Evolutionary conservation across 2,888 invertebrate genomes (phyloP).

Genomic region (Tethea ocularis): DNA sequence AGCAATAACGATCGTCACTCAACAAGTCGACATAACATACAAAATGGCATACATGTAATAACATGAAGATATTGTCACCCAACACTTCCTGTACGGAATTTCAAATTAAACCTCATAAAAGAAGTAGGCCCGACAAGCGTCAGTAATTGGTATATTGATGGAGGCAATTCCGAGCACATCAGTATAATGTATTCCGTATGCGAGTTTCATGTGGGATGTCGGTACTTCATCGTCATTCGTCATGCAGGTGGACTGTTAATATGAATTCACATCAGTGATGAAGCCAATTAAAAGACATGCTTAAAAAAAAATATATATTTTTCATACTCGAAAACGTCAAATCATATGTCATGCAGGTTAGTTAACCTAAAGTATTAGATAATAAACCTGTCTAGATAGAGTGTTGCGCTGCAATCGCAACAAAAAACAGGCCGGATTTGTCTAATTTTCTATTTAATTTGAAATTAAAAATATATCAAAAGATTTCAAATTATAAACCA

Average conservation of each 20-base stretch:
- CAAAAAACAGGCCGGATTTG: too few relatives aligned
- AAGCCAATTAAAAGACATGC: too few relatives aligned
- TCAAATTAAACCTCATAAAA: slow-evolving; percentile 15
- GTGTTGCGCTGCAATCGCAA: too few relatives aligned
- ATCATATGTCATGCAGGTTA: too few relatives aligned
- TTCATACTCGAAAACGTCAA: too few relatives aligned
- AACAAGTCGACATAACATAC: not conserved
- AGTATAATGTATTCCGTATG: slow-evolving; percentile 31
- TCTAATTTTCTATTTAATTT: too few relatives aligned
- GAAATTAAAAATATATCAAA: too few relatives aligned
- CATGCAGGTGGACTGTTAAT: slow-evolving; percentile 21
- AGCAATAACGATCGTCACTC: not conserved
- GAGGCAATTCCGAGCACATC: slow-evolving; percentile 20
- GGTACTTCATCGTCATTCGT: slow-evolving; percentile 27
- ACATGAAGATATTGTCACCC: slow-evolving; percentile 6
- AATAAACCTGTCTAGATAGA: too few relatives aligned
- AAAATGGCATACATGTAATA: slow-evolving; percentile 2
- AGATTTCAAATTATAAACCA: too few relatives aligned
- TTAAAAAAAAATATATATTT: too few relatives aligned
- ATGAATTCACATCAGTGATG: not conserved
- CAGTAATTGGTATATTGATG: slow-evolving; percentile 36
- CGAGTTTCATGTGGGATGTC: slow-evolving; percentile 19
- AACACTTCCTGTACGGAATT: slow-evolving; percentile 2
- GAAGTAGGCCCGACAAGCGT: slow-evolving; percentile 22
- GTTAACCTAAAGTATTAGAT: too few relatives aligned